Percentiles rank a stretch among this genome's conserved stretches.
Conservation (phyloP, 2,888 invertebrate species). For the Volucella inanis region DNA sequence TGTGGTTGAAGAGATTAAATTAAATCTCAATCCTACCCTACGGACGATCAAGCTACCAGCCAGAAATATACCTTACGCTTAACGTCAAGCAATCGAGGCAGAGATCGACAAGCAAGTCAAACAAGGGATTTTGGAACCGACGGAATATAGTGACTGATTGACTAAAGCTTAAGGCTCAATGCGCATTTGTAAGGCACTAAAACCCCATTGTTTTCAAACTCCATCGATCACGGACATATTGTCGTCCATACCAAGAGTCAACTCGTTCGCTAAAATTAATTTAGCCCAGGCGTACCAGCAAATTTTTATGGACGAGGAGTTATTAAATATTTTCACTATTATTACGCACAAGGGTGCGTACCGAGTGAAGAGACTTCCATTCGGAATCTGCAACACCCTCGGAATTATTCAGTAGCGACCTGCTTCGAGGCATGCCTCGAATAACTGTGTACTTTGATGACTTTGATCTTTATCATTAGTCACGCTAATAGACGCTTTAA, state of each 20-base stretch:
- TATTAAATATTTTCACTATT: too few species aligned
- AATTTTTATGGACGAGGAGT: too few species aligned
- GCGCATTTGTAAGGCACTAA: slow-evolving; percentile 75
- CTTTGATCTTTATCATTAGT: too few species aligned
- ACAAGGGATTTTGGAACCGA: slow-evolving; percentile 73
- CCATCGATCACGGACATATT: too few species aligned
- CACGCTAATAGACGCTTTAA: too few species aligned
- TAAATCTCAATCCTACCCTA: slow-evolving; percentile 11
- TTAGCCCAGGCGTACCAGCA: slow-evolving; percentile 80
- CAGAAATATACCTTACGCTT: slow-evolving; percentile 59
- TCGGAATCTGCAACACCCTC: too few species aligned
- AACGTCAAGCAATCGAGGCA: slow-evolving; percentile 64
- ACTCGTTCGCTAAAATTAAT: slow-evolving; percentile 79
- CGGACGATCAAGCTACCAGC: slow-evolving; percentile 15
- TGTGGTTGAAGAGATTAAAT: slow-evolving; percentile 16
- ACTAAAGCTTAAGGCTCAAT: slow-evolving; percentile 72
- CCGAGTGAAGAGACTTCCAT: too few species aligned
- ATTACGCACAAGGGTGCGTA: too few species aligned
- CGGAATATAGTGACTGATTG: slow-evolving; percentile 51
- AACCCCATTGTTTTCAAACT: slow-evolving; percentile 75
- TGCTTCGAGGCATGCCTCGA: too few species aligned
- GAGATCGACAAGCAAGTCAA: slow-evolving; percentile 73
- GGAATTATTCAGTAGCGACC: too few species aligned
- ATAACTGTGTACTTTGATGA: too few species aligned
- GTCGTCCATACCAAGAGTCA: too few species aligned